A percentile compares a stretch with the other conserved stretches of the same genome.
Evolutionary conservation across 2,797 vertebrate species (phyloP).

Genomic region (Acrossocheilus fasciatus): DNA sequence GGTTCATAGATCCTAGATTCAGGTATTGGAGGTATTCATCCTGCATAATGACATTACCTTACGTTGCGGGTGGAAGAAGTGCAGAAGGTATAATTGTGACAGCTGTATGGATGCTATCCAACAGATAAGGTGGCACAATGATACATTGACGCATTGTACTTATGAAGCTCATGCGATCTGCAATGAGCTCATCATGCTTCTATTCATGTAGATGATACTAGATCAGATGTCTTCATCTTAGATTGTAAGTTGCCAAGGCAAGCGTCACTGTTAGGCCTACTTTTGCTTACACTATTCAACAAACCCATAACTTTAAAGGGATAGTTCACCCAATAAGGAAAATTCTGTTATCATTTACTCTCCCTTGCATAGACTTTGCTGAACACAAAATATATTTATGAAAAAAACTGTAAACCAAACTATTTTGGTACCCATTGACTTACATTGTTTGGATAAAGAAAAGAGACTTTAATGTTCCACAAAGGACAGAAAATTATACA

Average conservation of each 20-base stretch:
- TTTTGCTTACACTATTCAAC: not conserved
- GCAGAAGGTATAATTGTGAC: conserved; percentile 62
- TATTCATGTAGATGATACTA: conserved; percentile 27
- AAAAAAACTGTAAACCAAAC: not conserved
- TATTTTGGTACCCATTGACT: not conserved
- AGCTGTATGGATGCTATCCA: conserved; percentile 23
- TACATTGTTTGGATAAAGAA: not conserved
- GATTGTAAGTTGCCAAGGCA: conserved; percentile 15
- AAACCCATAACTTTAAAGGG: not conserved
- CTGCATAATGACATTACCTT: conserved; percentile 1
- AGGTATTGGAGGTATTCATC: not conserved
- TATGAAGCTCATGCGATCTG: conserved; percentile 19
- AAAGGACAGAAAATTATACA: not conserved
- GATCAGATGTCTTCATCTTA: conserved; percentile 22
- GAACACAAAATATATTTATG: conserved; percentile 1
- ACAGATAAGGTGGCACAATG: conserved; percentile 17
- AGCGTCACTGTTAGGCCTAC: not conserved
- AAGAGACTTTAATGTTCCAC: not conserved
- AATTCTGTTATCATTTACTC: not conserved
- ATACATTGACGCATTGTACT: conserved; percentile 22
- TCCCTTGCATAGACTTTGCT: not conserved
- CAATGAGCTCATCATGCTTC: conserved; percentile 24
- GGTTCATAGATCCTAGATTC: conserved; percentile 22
- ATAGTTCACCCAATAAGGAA: not conserved
- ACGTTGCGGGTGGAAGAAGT: conserved; percentile 71